Evolutionary conservation across 2,888 invertebrate genomes (phyloP).

Genomic region (Meiosimyza decipiens): DNA sequence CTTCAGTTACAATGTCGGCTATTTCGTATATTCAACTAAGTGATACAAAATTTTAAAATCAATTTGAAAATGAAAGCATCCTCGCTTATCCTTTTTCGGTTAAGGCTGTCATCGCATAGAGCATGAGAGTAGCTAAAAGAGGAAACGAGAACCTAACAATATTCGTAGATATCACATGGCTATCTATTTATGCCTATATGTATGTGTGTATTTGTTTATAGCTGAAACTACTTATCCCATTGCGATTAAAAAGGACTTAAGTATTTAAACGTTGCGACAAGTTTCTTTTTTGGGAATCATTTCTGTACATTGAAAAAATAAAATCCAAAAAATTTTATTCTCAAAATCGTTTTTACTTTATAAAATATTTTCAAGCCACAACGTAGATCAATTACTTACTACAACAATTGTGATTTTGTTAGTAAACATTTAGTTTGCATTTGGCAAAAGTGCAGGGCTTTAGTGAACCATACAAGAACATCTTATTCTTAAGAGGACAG

Average conservation of each 20-base stretch:
- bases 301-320: too few species aligned
- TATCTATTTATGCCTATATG: too few species aligned
- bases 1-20: neutral
- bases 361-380: too few species aligned
- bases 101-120: neutral
- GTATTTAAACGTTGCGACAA: neutral
- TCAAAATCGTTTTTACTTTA: too few species aligned
- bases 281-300: neutral
- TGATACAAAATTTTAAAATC: slow-evolving; percentile 17
- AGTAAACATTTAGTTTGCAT: too few species aligned
- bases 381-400: too few species aligned
- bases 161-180: neutral
- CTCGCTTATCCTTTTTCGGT: slow-evolving; percentile 10
- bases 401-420: too few species aligned
- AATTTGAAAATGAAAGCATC: slow-evolving; percentile 14
- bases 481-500: too few species aligned
- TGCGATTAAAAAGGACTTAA: slow-evolving; percentile 29
- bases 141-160: neutral
- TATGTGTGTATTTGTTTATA: neutral
- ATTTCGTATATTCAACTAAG: neutral
- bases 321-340: too few species aligned
- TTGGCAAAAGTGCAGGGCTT: too few species aligned
- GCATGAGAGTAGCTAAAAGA: neutral
- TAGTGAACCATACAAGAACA: too few species aligned
- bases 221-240: slow-evolving; percentile 13